These are phyloP conservation scores for Hydriomena furcata DNA, from an alignment of 2,888 invertebrate species.

Conservation along the genomic window DNA sequence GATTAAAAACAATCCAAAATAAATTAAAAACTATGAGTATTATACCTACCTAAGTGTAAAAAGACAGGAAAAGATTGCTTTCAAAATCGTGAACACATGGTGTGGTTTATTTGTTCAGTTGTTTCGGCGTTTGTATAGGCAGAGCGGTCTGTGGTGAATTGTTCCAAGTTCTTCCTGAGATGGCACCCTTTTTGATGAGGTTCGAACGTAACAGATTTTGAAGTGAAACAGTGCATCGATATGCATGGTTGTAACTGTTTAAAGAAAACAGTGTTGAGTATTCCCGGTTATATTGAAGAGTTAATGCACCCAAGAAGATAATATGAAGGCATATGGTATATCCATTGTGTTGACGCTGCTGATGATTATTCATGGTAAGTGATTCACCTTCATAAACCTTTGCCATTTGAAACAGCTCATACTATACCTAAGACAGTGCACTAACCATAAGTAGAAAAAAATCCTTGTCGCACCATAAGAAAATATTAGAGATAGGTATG, in stretches of 20 bases:
- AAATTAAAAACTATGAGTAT: not conserved
- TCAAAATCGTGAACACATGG: constrained; percentile 34
- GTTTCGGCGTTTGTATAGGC: constrained; percentile 39
- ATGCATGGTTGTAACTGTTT: not conserved
- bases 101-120: constrained; percentile 60
- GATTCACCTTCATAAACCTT: constrained; percentile 28
- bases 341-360: constrained; percentile 41
- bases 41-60: not conserved
- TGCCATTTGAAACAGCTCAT: constrained; percentile 2
- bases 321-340: constrained; percentile 52
- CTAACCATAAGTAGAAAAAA: not conserved
- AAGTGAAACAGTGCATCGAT: not conserved
- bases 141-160: constrained; percentile 41
- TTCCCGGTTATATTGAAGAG: not conserved
- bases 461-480: not conserved
- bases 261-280: not conserved
- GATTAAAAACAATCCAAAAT: not conserved
- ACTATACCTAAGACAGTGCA: not conserved
- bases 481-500: no score
- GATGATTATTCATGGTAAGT: constrained; percentile 53
- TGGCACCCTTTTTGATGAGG: constrained; percentile 15
- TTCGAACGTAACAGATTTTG: constrained; percentile 14
- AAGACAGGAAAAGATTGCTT: constrained; percentile 16
- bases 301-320: constrained; percentile 11
- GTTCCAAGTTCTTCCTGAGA: constrained; percentile 22